Evolutionary conservation across 2,888 invertebrate genomes (phyloP).

Genomic region (Parnassius glacialis): DNA sequence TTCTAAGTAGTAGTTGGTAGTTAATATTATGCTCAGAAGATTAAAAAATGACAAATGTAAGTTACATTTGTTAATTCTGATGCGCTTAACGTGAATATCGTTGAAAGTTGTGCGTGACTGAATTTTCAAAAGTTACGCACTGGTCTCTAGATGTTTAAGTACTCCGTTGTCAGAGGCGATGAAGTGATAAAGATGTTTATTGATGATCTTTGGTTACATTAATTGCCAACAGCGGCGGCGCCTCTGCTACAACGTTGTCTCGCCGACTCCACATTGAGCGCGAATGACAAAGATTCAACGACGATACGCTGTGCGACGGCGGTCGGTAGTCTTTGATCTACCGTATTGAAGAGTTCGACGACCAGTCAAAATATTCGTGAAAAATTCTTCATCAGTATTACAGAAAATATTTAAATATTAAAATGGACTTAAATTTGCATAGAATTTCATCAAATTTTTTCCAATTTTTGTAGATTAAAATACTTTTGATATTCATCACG

Average conservation of each 20-base stretch:
- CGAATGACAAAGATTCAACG: conserved; percentile 74
- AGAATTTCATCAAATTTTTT: background rate
- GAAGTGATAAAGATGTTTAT: conserved; percentile 79
- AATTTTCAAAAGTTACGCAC: conserved; percentile 66
- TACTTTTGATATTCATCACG: background rate
- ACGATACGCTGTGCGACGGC: conserved; percentile 59
- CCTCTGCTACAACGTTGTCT: conserved; percentile 63
- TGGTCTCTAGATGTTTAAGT: conserved; percentile 65
- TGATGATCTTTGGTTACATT: conserved; percentile 77
- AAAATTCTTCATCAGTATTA: conserved; percentile 28
- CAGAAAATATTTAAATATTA: background rate
- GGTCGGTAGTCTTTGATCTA: conserved; percentile 67
- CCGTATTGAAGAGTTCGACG: conserved; percentile 61
- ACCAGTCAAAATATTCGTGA: conserved; percentile 69
- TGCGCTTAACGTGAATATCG: conserved; percentile 40
- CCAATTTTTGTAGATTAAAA: background rate
- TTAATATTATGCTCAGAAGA: conserved; percentile 36
- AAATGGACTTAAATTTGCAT: background rate
- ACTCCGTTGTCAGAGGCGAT: conserved; percentile 69
- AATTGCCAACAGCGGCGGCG: conserved; percentile 77
- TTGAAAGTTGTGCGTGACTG: conserved; percentile 70
- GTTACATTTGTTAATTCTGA: conserved; percentile 28
- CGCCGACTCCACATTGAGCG: conserved; percentile 56
- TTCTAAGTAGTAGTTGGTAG: no score
- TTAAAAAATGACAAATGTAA: conserved; percentile 42